Evolutionary conservation across 64 coral and sea anemone species (phyloP), one percentile per base, ranked within the genome.

Genomic region (Dendronephthya gigantea): DNA sequence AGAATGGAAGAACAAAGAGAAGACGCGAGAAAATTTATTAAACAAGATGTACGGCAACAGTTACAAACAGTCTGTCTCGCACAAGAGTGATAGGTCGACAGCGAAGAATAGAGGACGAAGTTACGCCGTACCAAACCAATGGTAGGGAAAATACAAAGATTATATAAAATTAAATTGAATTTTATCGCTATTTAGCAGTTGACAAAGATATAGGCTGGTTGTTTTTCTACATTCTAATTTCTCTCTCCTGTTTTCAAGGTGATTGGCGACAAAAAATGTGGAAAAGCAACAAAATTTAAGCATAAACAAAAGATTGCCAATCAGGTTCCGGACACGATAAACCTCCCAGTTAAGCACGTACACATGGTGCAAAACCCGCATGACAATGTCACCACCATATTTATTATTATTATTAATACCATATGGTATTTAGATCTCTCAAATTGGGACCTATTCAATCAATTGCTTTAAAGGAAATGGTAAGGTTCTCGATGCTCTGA

Each of bases 311-410:
- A 58, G 9, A 39, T 68, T 22, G 38, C 92, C 23, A 48, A 70
- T 23, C 25, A 85, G 14, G 90, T 96, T 48, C 81, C 88, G 29
- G 25, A 83, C 39, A 35, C 47, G 6, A 51, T 97, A 3, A 86
- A 90, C 0, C 45, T 93, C 13, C 89, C 91, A 3, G 51, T 97
- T 4, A 97, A 97, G 37, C 89, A 86, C 81, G 74, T 97, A 4
- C 94, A 97, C 25, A 91, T 97, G 23, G 82, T 97, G 27, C 56
- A 91, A 43, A 97, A 97, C 37, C 94, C 94, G 86, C 90, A 89
- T 58, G 94, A 97, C 59, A 97, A 97, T 65, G 93, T 97, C 39
- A 89, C 94, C 15, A 97, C 94, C 0, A 97, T n/a, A n/a, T n/a
- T n/a, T n/a, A n/a, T n/a, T n/a, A n/a, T n/a, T n/a, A n/a, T n/a